phyloP scores from a whole-genome alignment of 2,888 invertebrate species.

The Clepsis dumicolana region DNA sequence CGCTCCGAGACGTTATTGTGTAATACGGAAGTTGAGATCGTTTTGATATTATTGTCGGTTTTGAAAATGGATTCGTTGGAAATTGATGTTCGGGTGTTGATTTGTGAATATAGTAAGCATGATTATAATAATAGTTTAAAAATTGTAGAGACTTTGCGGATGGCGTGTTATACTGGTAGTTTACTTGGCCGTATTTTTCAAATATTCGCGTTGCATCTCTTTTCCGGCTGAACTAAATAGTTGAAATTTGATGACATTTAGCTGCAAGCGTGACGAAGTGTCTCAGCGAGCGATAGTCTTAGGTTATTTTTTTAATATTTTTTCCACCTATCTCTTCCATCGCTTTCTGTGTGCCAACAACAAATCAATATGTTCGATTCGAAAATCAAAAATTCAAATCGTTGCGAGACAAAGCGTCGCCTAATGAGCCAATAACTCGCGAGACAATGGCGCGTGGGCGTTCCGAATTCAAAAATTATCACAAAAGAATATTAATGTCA shows the following conservation, averaged over 20 bases:
- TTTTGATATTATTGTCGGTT: slow-evolving; percentile 57
- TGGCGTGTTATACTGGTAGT: no score
- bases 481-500: slow-evolving; percentile 85
- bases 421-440: slow-evolving; percentile 85
- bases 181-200: no score
- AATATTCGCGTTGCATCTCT: no score
- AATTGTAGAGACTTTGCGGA: no score
- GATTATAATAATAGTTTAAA: no score
- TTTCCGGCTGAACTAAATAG: no score
- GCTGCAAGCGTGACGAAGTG: no score
- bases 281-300: no score
- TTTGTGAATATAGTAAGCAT: no score
- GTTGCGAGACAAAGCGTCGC: slow-evolving; percentile 71
- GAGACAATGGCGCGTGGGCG: slow-evolving; percentile 84
- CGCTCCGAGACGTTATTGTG: slow-evolving; percentile 66
- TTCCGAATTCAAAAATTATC: slow-evolving; percentile 80
- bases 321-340: slow-evolving; percentile 10
- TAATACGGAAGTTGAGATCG: slow-evolving; percentile 68
- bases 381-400: slow-evolving; percentile 84
- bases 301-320: no score
- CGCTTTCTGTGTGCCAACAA: slow-evolving; percentile 45
- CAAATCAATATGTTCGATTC: slow-evolving; percentile 80
- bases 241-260: no score
- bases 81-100: no score
- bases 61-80: slow-evolving; percentile 44